Evolutionary conservation across 2,113 vertebrate genomes (phyloP).

Genomic region (Engystomops pustulosus): DNA sequence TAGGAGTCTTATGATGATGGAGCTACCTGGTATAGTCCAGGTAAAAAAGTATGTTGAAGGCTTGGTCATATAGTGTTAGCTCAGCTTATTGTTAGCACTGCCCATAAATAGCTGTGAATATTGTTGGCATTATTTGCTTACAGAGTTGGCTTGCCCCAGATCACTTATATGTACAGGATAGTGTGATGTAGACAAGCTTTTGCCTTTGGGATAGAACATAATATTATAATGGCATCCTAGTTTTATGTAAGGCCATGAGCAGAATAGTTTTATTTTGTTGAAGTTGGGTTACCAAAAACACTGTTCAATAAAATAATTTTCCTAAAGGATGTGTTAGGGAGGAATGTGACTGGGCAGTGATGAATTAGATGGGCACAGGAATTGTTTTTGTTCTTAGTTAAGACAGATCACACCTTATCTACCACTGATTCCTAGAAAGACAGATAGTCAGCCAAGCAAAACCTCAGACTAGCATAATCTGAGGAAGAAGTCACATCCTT

Average conservation of each 20-base stretch:
- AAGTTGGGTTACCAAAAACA: neutral
- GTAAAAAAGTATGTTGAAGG: too few relatives aligned
- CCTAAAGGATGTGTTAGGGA: neutral
- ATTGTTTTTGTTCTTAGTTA: slow-evolving; percentile 80
- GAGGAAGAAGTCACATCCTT: neutral
- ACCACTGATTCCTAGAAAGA: slow-evolving; percentile 77
- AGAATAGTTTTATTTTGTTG: neutral
- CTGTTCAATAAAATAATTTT: neutral
- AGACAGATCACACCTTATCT: slow-evolving; percentile 80
- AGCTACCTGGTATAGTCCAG: too few relatives aligned
- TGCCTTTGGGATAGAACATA: too few relatives aligned
- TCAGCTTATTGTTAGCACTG: too few relatives aligned
- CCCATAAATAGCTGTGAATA: too few relatives aligned
- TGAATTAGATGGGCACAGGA: slow-evolving; percentile 75
- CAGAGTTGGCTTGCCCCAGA: too few relatives aligned
- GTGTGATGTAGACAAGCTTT: too few relatives aligned
- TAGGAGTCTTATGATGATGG: too few relatives aligned
- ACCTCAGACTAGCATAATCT: slow-evolving; percentile 59
- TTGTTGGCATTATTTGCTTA: too few relatives aligned
- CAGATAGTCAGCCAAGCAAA: slow-evolving; percentile 69
- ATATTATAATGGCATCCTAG: too few relatives aligned
- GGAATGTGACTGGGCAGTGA: slow-evolving; percentile 63
- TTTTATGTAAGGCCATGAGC: neutral
- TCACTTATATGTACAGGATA: too few relatives aligned
- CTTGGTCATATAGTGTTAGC: too few relatives aligned